Evolutionary conservation across 2,113 vertebrate species (phyloP), one percentile per base, ranked within the genome.

Genomic region (Dipodomys stephensi): DNA sequence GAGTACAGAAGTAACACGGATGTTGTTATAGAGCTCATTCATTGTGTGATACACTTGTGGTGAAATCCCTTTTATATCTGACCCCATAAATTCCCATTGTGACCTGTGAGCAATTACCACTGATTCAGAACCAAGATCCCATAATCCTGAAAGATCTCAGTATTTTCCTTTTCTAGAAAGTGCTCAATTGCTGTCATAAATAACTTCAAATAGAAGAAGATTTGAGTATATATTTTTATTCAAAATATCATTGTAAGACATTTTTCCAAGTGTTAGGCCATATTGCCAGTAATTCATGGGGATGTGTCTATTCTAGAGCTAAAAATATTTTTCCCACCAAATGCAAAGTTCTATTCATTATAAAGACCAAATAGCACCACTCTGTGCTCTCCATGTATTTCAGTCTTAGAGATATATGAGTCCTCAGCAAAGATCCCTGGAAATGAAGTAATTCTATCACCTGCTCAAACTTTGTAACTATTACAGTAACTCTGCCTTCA

Each of bases 381-480:
- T 44, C 5, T 68, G 12, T 65, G n/a, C 19, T 71, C 81, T 88
- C 87, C 60, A 92, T 80, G 68, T 72, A 5, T 87, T 94, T 90
- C 20, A 4, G 1, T 69, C 22, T 94, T 84, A 74, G 28, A 93
- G 25, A 84, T 4, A 7, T 8, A 35, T 46, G 28, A 67, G 28
- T 46, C 27, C 25, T 44, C 49, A 71, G 62, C 76, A 79, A 89
- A 91, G 72, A 76, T 86, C 22, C 27, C 27, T 7, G 19, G 62
- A 23, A 30, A 83, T 49, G 28, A 94, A 90, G 35, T 13, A 62
- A 10, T 65, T 76, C 15, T 80, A 35, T 30, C 15, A 20, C 25
- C 20, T 87, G 15, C 49, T 67, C 62, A 64, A 25, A 32, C 13
- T 28, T 16, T 53, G 32, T 39, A 10, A 72, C n/a, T 25, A 10